Conservation (phyloP, 2,888 invertebrate species). For the Eupithecia subfuscata region DNA sequence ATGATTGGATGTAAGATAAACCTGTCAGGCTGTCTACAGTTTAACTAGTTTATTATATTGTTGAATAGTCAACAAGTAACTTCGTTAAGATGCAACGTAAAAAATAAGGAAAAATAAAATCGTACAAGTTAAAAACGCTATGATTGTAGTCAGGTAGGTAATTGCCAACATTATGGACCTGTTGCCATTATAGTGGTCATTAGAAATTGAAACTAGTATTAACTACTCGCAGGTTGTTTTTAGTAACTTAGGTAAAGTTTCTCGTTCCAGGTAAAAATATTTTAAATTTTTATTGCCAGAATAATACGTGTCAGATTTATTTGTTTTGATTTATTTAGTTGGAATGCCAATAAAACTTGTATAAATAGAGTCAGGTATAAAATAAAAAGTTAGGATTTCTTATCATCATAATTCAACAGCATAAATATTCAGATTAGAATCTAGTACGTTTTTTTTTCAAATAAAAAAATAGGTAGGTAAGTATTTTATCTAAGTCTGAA, state of each 20-base stretch:
- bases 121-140: slow-evolving; percentile 46
- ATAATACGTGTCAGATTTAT: neutral
- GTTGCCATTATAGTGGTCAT: slow-evolving; percentile 48
- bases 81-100: slow-evolving; percentile 42
- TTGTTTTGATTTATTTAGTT: neutral
- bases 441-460: no score
- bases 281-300: neutral
- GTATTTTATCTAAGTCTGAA: neutral
- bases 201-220: slow-evolving; percentile 42
- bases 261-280: neutral
- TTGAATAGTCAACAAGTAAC: slow-evolving; percentile 33
- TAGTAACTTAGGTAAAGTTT: slow-evolving; percentile 40
- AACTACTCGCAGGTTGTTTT: slow-evolving; percentile 53
- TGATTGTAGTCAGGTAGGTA: slow-evolving; percentile 43
- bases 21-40: slow-evolving; percentile 23
- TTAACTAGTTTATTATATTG: slow-evolving; percentile 15
- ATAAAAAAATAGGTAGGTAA: no score
- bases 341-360: neutral
- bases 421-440: neutral
- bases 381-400: neutral
- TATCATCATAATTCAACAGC: neutral
- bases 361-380: neutral
- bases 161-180: slow-evolving; percentile 49
- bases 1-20: slow-evolving; percentile 24
- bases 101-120: slow-evolving; percentile 44